A percentile compares a stretch with the other conserved stretches of the same genome.
These are phyloP conservation scores for Macrotis lagotis DNA, from an alignment of 2,113 vertebrate species.

Conservation along the genomic window DNA sequence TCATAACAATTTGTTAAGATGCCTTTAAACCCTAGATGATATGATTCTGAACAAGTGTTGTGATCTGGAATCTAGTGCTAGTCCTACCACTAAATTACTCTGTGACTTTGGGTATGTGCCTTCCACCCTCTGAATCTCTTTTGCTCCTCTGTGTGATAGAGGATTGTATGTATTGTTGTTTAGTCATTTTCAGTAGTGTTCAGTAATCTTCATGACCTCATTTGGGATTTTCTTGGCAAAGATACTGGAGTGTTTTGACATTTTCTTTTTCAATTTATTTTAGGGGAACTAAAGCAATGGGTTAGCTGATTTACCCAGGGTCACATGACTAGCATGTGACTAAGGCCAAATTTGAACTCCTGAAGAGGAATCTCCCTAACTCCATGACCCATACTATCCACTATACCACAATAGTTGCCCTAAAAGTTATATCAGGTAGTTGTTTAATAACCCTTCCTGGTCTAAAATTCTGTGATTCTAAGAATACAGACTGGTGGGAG, in stretches of 20 bases:
- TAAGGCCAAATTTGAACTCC: too few relatives aligned
- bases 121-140: background rate
- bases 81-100: background rate
- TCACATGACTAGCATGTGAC: too few relatives aligned
- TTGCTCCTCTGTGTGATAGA: background rate
- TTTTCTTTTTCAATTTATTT: too few relatives aligned
- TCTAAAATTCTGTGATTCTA: background rate
- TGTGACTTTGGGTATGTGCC: background rate
- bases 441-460: background rate
- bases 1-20: background rate
- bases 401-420: too few relatives aligned
- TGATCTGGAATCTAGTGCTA: background rate
- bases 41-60: background rate
- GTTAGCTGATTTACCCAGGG: too few relatives aligned
- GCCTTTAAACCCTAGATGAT: background rate
- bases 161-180: background rate
- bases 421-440: background rate
- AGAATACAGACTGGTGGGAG: background rate
- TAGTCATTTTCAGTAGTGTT: too few relatives aligned
- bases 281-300: too few relatives aligned
- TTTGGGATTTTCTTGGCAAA: too few relatives aligned
- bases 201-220: too few relatives aligned
- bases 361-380: too few relatives aligned
- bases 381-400: too few relatives aligned
- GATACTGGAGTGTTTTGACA: too few relatives aligned